A percentile compares a stretch with the other conserved stretches of the same genome.
These are phyloP conservation scores for Eufriesea mexicana DNA, from an alignment of 1,140 invertebrate species.

Conservation along the genomic window DNA sequence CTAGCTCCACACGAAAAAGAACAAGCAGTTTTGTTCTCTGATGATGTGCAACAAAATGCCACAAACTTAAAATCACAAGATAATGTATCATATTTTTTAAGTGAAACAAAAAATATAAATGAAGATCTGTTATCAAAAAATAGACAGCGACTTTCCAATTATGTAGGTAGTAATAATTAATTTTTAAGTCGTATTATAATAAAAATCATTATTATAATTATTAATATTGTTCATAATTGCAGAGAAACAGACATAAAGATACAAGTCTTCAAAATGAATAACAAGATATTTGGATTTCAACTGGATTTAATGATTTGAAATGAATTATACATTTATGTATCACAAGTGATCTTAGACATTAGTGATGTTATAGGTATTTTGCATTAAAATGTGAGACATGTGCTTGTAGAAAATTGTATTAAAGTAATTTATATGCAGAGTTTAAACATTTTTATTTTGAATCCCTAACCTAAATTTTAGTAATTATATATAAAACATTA, in stretches of 20 bases:
- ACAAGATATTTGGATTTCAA: neutral
- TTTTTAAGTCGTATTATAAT: neutral
- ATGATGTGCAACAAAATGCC: slow-evolving; percentile 1
- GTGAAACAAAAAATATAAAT: slow-evolving; percentile 22
- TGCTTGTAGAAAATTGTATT: slow-evolving; percentile 15
- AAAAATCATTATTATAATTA: neutral
- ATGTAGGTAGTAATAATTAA: slow-evolving; percentile 34
- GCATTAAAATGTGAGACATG: neutral
- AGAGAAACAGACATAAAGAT: slow-evolving; percentile 48
- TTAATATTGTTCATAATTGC: slow-evolving; percentile 7
- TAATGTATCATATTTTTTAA: slow-evolving; percentile 28
- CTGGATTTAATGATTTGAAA: neutral
- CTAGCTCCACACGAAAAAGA: neutral
- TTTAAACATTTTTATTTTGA: slow-evolving; percentile 8
- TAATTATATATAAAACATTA: too few species aligned
- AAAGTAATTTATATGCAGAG: slow-evolving; percentile 1
- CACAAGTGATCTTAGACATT: neutral
- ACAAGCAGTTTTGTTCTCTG: neutral
- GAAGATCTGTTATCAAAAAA: slow-evolving; percentile 26
- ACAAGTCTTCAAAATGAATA: slow-evolving; percentile 16
- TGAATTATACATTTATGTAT: neutral
- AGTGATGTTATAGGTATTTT: neutral
- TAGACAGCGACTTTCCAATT: slow-evolving; percentile 25
- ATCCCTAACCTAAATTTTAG: neutral
- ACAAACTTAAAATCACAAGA: slow-evolving; percentile 8